phyloP scores from a whole-genome alignment of 2,113 vertebrate genomes.

The Amazona guildingii region DNA sequence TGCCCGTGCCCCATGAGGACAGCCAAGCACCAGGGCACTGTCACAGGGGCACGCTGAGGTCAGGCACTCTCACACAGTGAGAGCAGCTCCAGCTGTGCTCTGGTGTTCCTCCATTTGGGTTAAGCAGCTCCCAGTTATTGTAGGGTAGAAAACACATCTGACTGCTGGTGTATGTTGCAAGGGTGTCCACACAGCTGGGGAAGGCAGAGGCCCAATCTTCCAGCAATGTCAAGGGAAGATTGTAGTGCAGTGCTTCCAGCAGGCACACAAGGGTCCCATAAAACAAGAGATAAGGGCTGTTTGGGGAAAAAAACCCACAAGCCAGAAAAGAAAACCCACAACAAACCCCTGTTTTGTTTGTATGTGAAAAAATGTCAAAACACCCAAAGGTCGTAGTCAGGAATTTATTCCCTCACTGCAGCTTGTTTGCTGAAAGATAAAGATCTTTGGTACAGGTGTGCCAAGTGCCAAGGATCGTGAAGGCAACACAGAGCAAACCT shows the following conservation, averaged over 20 bases:
- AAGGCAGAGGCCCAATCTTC: not conserved
- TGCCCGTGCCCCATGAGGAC: not conserved
- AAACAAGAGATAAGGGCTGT: not conserved
- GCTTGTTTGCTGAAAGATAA: slow-evolving; percentile 53
- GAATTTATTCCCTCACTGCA: not conserved
- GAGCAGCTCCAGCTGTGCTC: not conserved
- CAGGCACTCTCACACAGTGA: rapidly evolving
- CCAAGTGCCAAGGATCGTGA: slow-evolving; percentile 32
- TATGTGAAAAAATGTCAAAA: not conserved
- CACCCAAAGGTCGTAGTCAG: slow-evolving; percentile 9
- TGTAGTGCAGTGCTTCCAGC: not conserved
- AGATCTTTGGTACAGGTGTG: slow-evolving; percentile 37
- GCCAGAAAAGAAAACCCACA: not conserved
- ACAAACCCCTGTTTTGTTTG: not conserved
- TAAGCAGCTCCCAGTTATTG: not conserved
- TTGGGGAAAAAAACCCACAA: not conserved
- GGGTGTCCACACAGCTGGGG: rapidly evolving
- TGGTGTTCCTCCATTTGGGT: not conserved
- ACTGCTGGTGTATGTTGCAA: rapidly evolving
- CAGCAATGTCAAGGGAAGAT: not conserved
- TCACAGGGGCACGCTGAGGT: not conserved
- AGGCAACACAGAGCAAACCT: not conserved
- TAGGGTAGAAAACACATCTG: not conserved
- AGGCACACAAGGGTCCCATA: not conserved
- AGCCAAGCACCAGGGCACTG: not conserved